A percentile compares a stretch with the other conserved stretches of the same genome.
phyloP scores from a whole-genome alignment of 1,140 invertebrate genomes.

The Leptinotarsa defecta region DNA sequence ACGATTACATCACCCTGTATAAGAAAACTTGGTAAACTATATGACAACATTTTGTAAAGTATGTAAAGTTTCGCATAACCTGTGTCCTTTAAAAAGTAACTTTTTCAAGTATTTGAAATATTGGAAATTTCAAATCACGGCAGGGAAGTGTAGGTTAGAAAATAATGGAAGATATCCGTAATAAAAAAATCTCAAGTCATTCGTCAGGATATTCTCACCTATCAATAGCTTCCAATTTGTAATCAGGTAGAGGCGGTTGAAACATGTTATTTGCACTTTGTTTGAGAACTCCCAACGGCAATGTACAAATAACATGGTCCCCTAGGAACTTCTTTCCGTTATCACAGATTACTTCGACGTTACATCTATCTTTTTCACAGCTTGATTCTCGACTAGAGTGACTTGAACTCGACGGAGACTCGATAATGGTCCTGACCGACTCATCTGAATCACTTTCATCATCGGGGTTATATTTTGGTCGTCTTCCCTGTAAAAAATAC shows the following conservation, averaged over 20 bases:
- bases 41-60: too few relatives aligned
- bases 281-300: slow-evolving; percentile 92
- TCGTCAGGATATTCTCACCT: not conserved
- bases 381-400: slow-evolving; percentile 47
- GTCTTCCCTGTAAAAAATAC: slow-evolving; percentile 8
- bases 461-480: slow-evolving; percentile 57
- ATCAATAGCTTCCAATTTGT: slow-evolving; percentile 83
- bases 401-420: slow-evolving; percentile 58
- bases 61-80: too few relatives aligned
- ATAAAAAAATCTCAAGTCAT: too few relatives aligned
- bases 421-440: slow-evolving; percentile 75
- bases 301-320: slow-evolving; percentile 88
- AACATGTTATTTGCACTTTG: slow-evolving; percentile 76
- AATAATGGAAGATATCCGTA: too few relatives aligned
- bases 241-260: slow-evolving; percentile 79
- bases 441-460: slow-evolving; percentile 71
- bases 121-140: too few relatives aligned
- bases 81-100: too few relatives aligned
- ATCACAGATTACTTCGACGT: slow-evolving; percentile 73
- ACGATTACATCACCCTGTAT: too few relatives aligned
- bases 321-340: slow-evolving; percentile 76
- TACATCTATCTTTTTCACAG: slow-evolving; percentile 40
- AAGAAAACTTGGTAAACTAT: too few relatives aligned
- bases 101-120: too few relatives aligned
- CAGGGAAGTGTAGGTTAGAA: too few relatives aligned